Evolutionary conservation across 2,888 invertebrate species (phyloP), one percentile per base, ranked within the genome.

Genomic region (Augiades crinisus): DNA sequence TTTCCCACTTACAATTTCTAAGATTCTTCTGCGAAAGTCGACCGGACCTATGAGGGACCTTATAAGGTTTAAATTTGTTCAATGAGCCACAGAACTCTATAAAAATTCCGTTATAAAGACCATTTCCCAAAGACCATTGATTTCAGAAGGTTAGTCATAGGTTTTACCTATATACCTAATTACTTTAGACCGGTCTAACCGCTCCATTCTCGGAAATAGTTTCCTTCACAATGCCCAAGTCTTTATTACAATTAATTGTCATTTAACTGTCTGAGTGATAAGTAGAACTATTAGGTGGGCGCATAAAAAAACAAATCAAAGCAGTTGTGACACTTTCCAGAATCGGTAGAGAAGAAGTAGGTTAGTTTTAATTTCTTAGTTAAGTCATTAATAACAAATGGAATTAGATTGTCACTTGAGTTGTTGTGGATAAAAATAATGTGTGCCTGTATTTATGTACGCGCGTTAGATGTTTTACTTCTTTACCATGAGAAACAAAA

Each of bases 151-250:
- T 50, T 50, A 43, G 33, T 36, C 50, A 43, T 36, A 50, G 43
- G 50, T 50, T 50, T 50, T 50, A 43, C 50, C 50, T 56, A 49
- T 33, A 24, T n/a, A 50, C 43, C 43, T 50, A 49, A 50, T 50
- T 50, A 50, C 50, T 36, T 27, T 17, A 14, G 58, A 59, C 62
- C 60, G 60, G 64, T 63, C 52, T 47, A 40, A 60, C 61, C n/a
- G 36, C 60, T 62, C n/a, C 59, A 53, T 64, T 63, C 64, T 56
- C 45, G 49, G 64, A 63, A 64, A 57, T 44, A 14, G 56, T 64
- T 61, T 61, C 60, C 52, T n/a, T 54, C 36, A 51, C 50, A 50
- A 50, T 50, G 27, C 51, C 44, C 51, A 45, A 40, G 47, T 36
- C 31, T 45, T 44, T 33, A 52, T 51, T 52, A 47, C 52, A 44